Conservation (phyloP, 92 coral and sea anemone species). For the Epizoanthus ramosus region DNA sequence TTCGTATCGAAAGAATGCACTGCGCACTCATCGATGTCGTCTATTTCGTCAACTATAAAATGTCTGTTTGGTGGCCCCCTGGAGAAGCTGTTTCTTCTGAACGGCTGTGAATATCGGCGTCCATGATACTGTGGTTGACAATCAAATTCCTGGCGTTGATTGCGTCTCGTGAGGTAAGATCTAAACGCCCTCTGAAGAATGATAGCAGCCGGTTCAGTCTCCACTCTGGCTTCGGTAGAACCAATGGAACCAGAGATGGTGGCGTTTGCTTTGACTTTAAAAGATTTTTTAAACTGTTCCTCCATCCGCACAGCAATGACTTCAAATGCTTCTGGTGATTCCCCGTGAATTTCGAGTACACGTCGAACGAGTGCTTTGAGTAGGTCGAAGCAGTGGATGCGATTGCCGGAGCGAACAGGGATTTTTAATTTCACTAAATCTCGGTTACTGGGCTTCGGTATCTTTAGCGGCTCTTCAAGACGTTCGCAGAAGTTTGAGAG, state of each 20-base stretch:
- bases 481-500: slow-evolving; percentile 80
- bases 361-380: slow-evolving; percentile 82
- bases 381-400: slow-evolving; percentile 91
- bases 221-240: slow-evolving; percentile 4
- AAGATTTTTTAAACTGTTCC: slow-evolving; percentile 74
- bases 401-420: slow-evolving; percentile 86
- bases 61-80: not conserved
- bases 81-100: not conserved
- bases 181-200: slow-evolving; percentile 40
- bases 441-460: slow-evolving; percentile 66
- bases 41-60: not conserved
- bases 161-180: slow-evolving; percentile 26
- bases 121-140: not conserved
- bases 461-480: slow-evolving; percentile 83
- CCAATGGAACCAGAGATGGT: slow-evolving; percentile 4
- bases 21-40: slow-evolving; percentile 15
- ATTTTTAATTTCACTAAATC: slow-evolving; percentile 71
- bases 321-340: slow-evolving; percentile 84
- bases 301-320: slow-evolving; percentile 86
- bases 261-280: slow-evolving; percentile 40
- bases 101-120: not conserved
- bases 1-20: slow-evolving; percentile 25
- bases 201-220: slow-evolving; percentile 22
- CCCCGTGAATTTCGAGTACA: slow-evolving; percentile 84
- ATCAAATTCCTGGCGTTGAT: not conserved